Evolutionary conservation across 2,888 invertebrate species (phyloP).

Genomic region (Diarsia mendica): DNA sequence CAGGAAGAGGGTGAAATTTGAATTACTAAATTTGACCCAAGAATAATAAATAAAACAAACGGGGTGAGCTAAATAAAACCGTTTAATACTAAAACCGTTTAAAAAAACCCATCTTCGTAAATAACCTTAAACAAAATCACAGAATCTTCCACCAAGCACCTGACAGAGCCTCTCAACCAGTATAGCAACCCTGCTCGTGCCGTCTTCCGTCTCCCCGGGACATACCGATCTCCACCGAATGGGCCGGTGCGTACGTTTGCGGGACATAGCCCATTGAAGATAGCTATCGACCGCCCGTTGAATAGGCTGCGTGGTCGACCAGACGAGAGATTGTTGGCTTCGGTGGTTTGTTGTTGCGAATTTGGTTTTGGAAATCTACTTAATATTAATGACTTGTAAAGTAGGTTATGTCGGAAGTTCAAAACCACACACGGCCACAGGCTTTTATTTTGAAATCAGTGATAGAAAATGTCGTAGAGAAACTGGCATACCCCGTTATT

Average conservation of each 20-base stretch:
- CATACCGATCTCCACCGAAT: constrained; percentile 82
- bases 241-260: constrained; percentile 74
- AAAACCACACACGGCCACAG: no score
- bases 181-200: constrained; percentile 53
- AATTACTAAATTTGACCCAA: no score
- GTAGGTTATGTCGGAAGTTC: no score
- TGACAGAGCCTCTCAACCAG: constrained; percentile 16
- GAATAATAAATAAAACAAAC: no score
- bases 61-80: no score
- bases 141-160: constrained; percentile 24
- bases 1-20: no score
- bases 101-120: no score
- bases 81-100: no score
- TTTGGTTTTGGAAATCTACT: background rate
- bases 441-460: no score
- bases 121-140: background rate
- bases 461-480: no score
- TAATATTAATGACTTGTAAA: no score
- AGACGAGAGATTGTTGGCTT: constrained; percentile 55
- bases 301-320: constrained; percentile 67
- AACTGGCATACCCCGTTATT: no score
- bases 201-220: constrained; percentile 68
- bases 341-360: background rate
- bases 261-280: constrained; percentile 82
- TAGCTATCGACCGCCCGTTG: constrained; percentile 78